These are phyloP conservation scores for Triops longicaudatus DNA, from an alignment of 1,140 invertebrate genomes.

Conservation along the genomic window DNA sequence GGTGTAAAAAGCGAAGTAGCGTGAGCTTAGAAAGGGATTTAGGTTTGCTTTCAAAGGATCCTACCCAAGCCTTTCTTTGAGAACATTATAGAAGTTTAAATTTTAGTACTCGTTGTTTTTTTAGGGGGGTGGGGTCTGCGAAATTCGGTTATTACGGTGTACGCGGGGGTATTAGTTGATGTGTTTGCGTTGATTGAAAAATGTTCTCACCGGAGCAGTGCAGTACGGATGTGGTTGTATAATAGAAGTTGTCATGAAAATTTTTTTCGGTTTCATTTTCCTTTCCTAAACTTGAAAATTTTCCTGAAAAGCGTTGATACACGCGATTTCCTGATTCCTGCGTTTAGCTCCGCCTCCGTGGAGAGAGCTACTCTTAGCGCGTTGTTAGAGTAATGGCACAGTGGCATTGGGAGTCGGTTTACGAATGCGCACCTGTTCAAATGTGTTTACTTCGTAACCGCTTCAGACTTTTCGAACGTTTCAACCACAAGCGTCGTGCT, in stretches of 20 bases:
- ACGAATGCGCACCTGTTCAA: too few relatives aligned
- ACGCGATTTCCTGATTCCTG: too few relatives aligned
- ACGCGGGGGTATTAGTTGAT: too few relatives aligned
- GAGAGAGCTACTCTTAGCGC: too few relatives aligned
- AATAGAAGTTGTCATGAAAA: background rate
- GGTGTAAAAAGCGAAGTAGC: background rate
- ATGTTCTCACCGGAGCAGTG: background rate
- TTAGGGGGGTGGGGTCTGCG: background rate
- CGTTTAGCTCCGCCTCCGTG: too few relatives aligned
- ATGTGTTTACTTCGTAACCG: too few relatives aligned
- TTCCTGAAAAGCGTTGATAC: too few relatives aligned
- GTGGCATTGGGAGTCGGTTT: too few relatives aligned
- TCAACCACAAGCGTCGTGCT: too few relatives aligned
- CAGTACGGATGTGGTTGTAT: background rate
- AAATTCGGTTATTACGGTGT: background rate
- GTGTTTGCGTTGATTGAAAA: background rate
- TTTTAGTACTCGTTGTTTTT: background rate
- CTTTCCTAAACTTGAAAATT: too few relatives aligned
- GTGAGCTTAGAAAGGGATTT: background rate
- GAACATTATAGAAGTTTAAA: background rate
- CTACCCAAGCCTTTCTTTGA: conserved; percentile 1
- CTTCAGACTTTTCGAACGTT: too few relatives aligned
- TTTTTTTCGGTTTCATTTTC: background rate
- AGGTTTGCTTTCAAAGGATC: background rate
- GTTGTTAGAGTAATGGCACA: too few relatives aligned